Percentiles rank a stretch among this genome's conserved stretches.
phyloP scores from a whole-genome alignment of 1,140 invertebrate genomes.

The Laupala kohalensis region DNA sequence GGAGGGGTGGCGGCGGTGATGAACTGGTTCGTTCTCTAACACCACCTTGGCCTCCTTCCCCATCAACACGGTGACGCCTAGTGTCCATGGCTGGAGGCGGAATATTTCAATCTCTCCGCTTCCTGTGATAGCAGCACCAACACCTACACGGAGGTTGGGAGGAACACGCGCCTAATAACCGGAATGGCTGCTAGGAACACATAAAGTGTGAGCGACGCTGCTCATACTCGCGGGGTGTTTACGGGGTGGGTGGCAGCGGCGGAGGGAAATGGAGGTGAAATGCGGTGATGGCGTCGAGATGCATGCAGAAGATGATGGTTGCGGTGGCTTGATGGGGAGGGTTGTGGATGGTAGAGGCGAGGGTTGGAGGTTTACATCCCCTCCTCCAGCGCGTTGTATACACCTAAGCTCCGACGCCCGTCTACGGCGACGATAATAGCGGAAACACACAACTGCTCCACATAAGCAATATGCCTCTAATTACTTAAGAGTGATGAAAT shows the following conservation, averaged over 20 bases:
- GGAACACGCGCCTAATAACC: neutral
- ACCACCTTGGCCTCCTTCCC: too few relatives aligned
- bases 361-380: too few relatives aligned
- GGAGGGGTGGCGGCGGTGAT: neutral
- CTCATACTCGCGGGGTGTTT: neutral
- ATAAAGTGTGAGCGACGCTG: neutral
- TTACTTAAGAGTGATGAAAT: neutral
- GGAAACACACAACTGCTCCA: neutral
- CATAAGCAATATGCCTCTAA: neutral
- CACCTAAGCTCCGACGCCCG: neutral
- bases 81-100: too few relatives aligned
- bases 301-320: too few relatives aligned
- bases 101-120: neutral
- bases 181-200: neutral
- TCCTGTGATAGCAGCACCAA: neutral
- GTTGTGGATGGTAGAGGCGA: too few relatives aligned
- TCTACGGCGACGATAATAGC: neutral
- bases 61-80: too few relatives aligned
- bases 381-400: neutral
- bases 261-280: too few relatives aligned
- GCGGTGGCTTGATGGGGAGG: too few relatives aligned
- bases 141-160: neutral
- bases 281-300: too few relatives aligned
- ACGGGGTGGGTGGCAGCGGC: neutral
- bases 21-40: neutral